Conservation (phyloP, 2,797 vertebrate genomes). For the Brachymystax lenok region DNA sequence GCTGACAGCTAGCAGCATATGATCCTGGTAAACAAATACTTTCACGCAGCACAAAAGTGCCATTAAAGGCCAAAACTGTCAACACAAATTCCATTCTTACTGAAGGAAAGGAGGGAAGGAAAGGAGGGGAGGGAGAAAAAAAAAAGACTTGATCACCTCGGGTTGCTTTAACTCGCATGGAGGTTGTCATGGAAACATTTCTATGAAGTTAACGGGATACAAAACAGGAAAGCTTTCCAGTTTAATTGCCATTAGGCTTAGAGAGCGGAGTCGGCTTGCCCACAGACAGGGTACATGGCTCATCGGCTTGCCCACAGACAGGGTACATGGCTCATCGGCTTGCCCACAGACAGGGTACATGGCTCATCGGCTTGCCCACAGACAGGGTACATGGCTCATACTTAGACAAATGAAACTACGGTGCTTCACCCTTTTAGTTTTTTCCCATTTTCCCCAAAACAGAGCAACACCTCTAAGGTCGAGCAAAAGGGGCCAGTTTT, state of each 20-base stretch:
- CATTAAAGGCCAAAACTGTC: conserved; percentile 99
- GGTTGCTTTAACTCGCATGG: conserved; percentile 95
- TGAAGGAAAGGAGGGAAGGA: conserved; percentile 72
- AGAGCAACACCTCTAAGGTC: conserved; percentile 68
- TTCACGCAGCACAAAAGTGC: conserved; percentile 90
- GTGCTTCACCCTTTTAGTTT: conserved; percentile 57
- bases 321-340: conserved; percentile 76
- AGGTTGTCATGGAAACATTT: conserved; percentile 99
- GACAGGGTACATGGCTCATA: conserved; percentile 36
- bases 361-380: conserved; percentile 75
- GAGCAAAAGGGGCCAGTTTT: conserved; percentile 63
- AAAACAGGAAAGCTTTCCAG: conserved; percentile 87
- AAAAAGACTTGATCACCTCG: conserved; percentile 94
- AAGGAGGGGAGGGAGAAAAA: conserved; percentile 37
- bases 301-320: conserved; percentile 67
- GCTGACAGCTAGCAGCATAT: conserved; percentile 93
- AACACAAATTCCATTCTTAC: conserved; percentile 96
- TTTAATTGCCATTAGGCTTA: conserved; percentile 92
- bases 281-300: conserved; percentile 29
- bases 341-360: conserved; percentile 49
- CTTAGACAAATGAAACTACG: conserved; percentile 72
- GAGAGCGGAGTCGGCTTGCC: conserved; percentile 79
- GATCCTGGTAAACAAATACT: conserved; percentile 98
- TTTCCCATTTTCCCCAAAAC: conserved; percentile 32
- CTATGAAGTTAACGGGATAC: conserved; percentile 87